Evolutionary conservation across 2,113 vertebrate species (phyloP), one percentile per base, ranked within the genome.

Genomic region (Neotragus moschatus): DNA sequence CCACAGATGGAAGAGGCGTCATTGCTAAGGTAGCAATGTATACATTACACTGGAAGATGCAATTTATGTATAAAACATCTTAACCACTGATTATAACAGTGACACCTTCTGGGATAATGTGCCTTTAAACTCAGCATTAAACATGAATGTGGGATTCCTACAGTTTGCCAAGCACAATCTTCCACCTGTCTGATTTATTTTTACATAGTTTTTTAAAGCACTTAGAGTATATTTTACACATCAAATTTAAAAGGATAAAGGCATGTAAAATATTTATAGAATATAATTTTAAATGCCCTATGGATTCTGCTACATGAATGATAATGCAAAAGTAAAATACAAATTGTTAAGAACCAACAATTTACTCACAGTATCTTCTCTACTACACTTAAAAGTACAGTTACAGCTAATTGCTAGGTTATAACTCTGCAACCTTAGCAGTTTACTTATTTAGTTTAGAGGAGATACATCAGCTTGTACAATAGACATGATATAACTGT

Each of bases 11-110:
- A 94, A 39, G 15, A 82, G 61, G 17, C 6, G 30, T 63, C 58
- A 43, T 88, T 91, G 77, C 3, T 11, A 75, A 15, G 30, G 56
- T 81, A 60, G 82, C 58, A 53, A 55, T 56, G 12, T 88, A 36
- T 25, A 55, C n/a, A 2, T 81, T 84, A 85, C 7, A 70, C 6
- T 39, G 30, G 79, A 49, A 86, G 51, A 84, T 49, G 13, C 39
- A 84, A 84, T 86, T 94, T 94, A 79, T 73, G 8, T 88, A 49
- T 43, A 47, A 97, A 97, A 43, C 49, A 87, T 49, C 92, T 86
- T 63, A 91, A 60, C 45, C 43, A 11, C 84, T 91, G n/a, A 88
- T 96, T 93, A 96, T 77, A 39, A 73, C 70, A 96, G 28, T 36
- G 85, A 66, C 56, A 94, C 7, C 19, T 55, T 87, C 70, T 36